phyloP scores from a whole-genome alignment of 37 sponge, comb jelly and placozoan species.

The Ephydatia muelleri region DNA sequence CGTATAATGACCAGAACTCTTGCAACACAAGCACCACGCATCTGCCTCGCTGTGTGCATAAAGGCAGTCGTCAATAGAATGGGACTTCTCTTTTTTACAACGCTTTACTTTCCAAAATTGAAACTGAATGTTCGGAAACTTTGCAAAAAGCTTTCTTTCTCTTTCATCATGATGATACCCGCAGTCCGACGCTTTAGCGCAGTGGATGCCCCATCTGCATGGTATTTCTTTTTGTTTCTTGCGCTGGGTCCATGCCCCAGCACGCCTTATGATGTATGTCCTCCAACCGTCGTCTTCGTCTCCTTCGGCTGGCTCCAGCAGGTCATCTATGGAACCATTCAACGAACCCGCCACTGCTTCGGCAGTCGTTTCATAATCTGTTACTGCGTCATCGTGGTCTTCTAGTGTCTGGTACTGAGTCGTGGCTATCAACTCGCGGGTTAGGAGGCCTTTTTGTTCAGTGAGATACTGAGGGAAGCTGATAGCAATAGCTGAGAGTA shows the following conservation, averaged over 20 bases:
- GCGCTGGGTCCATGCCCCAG: not conserved
- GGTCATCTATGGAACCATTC: not conserved
- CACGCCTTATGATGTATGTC: not conserved
- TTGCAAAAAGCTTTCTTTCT: not conserved
- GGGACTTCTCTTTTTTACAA: not conserved
- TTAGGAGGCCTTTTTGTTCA: not conserved
- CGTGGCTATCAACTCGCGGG: not conserved
- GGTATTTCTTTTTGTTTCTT: not conserved
- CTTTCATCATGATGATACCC: not conserved
- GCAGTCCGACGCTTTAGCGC: not conserved
- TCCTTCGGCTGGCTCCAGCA: not conserved
- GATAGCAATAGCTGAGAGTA: not conserved
- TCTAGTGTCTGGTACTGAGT: not conserved
- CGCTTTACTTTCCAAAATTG: not conserved
- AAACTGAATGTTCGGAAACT: not conserved
- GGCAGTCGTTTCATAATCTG: not conserved
- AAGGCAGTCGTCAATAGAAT: not conserved
- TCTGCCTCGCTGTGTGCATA: not conserved
- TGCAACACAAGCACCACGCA: not conserved
- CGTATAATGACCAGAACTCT: not conserved
- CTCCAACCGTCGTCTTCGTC: not conserved
- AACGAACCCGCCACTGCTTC: not conserved
- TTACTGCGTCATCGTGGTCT: not conserved
- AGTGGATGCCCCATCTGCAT: not conserved
- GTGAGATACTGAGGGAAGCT: not conserved